phyloP scores from a whole-genome alignment of 1,140 invertebrate genomes.

The Hylaeus anthracinus region DNA sequence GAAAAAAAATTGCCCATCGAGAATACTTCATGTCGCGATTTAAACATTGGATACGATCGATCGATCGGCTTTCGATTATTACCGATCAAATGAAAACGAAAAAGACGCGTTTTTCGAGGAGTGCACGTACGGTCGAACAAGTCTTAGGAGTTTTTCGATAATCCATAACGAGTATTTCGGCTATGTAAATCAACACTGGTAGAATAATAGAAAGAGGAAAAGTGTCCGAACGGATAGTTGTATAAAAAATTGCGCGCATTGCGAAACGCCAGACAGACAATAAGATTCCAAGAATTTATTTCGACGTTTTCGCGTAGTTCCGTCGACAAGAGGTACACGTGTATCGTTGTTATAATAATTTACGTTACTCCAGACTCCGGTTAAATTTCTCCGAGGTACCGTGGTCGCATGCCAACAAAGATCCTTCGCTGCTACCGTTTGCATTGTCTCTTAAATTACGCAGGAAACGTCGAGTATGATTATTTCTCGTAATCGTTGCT shows the following conservation, averaged over 20 bases:
- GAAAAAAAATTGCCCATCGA: not conserved
- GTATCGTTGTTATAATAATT: constrained; percentile 2
- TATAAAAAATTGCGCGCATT: constrained; percentile 16
- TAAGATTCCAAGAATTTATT: constrained; percentile 48
- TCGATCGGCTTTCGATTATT: not conserved
- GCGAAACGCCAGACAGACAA: constrained; percentile 52
- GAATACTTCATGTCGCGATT: not conserved
- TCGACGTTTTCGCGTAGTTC: constrained; percentile 10
- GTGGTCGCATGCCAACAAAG: not conserved
- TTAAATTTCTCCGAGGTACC: constrained; percentile 5
- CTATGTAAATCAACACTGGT: constrained; percentile 21
- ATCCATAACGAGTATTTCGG: constrained; percentile 39
- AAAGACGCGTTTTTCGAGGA: not conserved
- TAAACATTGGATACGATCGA: not conserved
- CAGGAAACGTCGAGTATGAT: constrained; percentile 7
- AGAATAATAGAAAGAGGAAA: constrained; percentile 13
- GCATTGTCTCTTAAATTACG: constrained; percentile 13
- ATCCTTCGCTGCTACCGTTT: constrained; percentile 1
- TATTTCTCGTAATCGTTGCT: not conserved
- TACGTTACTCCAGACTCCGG: constrained; percentile 5
- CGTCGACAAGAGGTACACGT: not conserved
- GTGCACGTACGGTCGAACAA: constrained; percentile 10
- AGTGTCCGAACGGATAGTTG: not conserved
- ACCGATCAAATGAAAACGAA: not conserved
- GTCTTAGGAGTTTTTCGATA: constrained; percentile 14